Percentiles rank a stretch among this genome's conserved stretches.
phyloP scores from a whole-genome alignment of 2,888 invertebrate genomes.

The Eupithecia subfuscata region DNA sequence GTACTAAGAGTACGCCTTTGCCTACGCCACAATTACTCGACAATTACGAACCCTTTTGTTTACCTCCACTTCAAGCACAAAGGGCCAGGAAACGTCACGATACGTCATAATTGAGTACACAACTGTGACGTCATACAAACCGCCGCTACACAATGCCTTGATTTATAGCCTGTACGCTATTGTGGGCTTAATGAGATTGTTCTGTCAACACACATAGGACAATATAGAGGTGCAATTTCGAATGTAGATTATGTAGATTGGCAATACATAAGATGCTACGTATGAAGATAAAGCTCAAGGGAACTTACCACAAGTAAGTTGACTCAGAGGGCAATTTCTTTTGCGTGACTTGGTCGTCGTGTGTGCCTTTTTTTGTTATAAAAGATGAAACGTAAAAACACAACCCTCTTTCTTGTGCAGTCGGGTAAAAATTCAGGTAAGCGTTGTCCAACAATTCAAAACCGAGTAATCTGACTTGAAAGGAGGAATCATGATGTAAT shows the following conservation, averaged over 20 bases:
- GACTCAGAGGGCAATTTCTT: neutral
- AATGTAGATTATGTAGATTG: conserved; percentile 8
- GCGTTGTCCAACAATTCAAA: too few species aligned
- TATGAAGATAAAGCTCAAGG: neutral
- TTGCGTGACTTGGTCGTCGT: neutral
- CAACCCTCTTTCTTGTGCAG: neutral
- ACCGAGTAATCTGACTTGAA: neutral
- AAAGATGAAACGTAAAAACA: neutral
- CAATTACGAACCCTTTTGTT: conserved; percentile 23
- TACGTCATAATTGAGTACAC: conserved; percentile 62
- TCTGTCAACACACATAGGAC: conserved; percentile 61
- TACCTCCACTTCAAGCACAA: conserved; percentile 32
- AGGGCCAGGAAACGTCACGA: conserved; percentile 43
- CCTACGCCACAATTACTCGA: conserved; percentile 5
- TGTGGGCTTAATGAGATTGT: conserved; percentile 76
- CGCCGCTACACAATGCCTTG: conserved; percentile 67
- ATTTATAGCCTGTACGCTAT: conserved; percentile 70
- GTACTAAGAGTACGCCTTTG: neutral
- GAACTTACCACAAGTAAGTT: neutral
- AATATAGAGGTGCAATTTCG: conserved; percentile 20
- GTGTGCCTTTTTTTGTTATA: neutral
- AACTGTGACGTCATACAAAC: conserved; percentile 48
- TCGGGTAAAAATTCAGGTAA: neutral
- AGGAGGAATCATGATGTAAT: neutral
- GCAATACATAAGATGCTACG: neutral